These are phyloP conservation scores for Antheraea yamamai DNA, from an alignment of 2,888 invertebrate species.

Conservation along the genomic window DNA sequence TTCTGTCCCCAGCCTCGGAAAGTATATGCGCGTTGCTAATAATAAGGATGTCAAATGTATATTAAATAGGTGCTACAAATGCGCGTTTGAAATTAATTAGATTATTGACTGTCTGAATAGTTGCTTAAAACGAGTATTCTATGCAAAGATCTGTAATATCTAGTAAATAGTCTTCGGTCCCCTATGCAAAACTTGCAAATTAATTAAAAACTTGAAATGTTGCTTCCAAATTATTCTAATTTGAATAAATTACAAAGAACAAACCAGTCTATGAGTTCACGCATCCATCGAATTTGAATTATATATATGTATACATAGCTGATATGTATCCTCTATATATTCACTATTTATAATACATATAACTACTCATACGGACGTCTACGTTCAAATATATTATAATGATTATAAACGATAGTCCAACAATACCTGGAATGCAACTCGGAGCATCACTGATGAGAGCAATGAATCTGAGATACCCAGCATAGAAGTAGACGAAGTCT, in stretches of 20 bases:
- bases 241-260: constrained; percentile 25
- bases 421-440: no score
- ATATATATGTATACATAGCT: not conserved
- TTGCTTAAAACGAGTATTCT: constrained; percentile 4
- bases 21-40: not conserved
- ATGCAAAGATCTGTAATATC: constrained; percentile 7
- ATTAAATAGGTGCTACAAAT: constrained; percentile 8
- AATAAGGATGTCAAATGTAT: not conserved
- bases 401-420: no score
- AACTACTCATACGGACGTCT: not conserved
- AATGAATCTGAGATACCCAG: no score
- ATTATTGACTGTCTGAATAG: constrained; percentile 13
- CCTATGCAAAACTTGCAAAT: constrained; percentile 23
- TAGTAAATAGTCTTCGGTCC: not conserved
- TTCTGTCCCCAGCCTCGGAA: not conserved
- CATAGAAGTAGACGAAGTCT: no score
- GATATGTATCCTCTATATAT: not conserved
- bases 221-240: constrained; percentile 23
- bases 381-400: not conserved
- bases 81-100: constrained; percentile 4
- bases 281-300: constrained; percentile 16
- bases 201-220: constrained; percentile 22
- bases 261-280: constrained; percentile 20
- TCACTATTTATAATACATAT: not conserved
- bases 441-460: no score